Evolutionary conservation across 2,888 invertebrate species (phyloP), one percentile per base, ranked within the genome.

Genomic region (Netelia inedita): DNA sequence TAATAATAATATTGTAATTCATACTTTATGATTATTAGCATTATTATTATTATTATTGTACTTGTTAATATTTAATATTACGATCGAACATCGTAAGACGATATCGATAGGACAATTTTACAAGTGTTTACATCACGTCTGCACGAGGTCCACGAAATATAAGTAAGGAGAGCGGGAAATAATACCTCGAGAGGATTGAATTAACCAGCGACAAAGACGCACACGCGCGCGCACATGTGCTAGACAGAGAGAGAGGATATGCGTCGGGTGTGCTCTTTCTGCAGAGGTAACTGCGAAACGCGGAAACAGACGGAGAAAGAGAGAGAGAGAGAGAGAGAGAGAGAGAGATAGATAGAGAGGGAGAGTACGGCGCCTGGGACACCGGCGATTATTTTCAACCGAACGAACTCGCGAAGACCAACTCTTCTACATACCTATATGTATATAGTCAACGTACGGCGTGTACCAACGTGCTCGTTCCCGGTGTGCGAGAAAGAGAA

Each of bases 321-420:
- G 28, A 55, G 14, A 35, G n/a, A 19, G 19, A 66, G 71, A 80
- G 35, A 79, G 65, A 50, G 28, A 35, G 19, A 66, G 71, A 80
- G 35, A 79, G 65, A 50, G 28, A 35, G 35, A 57, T 19, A 46
- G 72, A 28, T 59, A 66, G 78, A 68, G 14, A 43, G 46, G 43
- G 16, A 66, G 71, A 41, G 35, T 73, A 72, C 53, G 80, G 76
- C 81, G 69, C 73, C 69, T 68, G 83, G 81, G 86, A 82, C 82
- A 82, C 86, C 84, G 81, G 87, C 83, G 87, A 87, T 87, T 87
- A 87, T 87, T 87, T 87, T 86, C 87, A 87, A 87, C 86, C 86
- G 71, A 80, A 85, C 84, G 61, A 57, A 83, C 80, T 86, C 82
- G 61, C 65, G 65, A 66, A 74, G 79, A 61, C 73, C 76, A 69